Conservation (phyloP, 1,140 invertebrate genomes). For the Camponotus floridanus region DNA sequence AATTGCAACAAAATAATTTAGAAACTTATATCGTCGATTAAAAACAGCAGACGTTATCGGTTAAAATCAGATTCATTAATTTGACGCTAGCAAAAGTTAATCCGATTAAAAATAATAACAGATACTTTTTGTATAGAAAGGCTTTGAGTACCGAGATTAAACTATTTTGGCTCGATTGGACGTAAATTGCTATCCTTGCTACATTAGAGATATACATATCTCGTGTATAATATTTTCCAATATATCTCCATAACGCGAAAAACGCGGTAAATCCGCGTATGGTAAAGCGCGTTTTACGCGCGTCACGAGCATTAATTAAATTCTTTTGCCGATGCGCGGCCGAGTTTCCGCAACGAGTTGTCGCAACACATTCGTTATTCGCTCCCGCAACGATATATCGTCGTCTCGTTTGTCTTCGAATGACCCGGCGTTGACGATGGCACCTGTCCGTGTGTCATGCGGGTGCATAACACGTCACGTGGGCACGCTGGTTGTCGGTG, state of each 20-base stretch:
- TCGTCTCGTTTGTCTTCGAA: conserved; percentile 68
- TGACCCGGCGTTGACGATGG: conserved; percentile 67
- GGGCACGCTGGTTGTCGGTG: conserved; percentile 63
- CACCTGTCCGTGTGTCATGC: conserved; percentile 73
- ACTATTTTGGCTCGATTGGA: conserved; percentile 1
- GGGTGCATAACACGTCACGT: conserved; percentile 73
- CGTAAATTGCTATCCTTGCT: conserved; percentile 13
- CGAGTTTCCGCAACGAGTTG: conserved; percentile 35
- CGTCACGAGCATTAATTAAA: conserved; percentile 42
- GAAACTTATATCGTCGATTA: neutral
- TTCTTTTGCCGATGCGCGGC: conserved; percentile 1
- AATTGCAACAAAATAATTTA: neutral
- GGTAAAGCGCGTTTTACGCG: neutral
- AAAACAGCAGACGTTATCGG: neutral
- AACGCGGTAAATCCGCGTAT: neutral
- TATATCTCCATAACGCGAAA: neutral
- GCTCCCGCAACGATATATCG: conserved; percentile 43
- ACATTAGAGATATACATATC: neutral
- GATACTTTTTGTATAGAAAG: neutral
- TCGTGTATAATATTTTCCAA: neutral
- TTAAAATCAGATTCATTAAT: neutral
- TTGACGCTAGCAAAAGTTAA: neutral
- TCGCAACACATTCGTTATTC: conserved; percentile 40
- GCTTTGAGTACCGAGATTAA: neutral
- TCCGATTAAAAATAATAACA: neutral